phyloP scores from a whole-genome alignment of 2,113 vertebrate genomes.

The Ibidorhyncha struthersii region DNA sequence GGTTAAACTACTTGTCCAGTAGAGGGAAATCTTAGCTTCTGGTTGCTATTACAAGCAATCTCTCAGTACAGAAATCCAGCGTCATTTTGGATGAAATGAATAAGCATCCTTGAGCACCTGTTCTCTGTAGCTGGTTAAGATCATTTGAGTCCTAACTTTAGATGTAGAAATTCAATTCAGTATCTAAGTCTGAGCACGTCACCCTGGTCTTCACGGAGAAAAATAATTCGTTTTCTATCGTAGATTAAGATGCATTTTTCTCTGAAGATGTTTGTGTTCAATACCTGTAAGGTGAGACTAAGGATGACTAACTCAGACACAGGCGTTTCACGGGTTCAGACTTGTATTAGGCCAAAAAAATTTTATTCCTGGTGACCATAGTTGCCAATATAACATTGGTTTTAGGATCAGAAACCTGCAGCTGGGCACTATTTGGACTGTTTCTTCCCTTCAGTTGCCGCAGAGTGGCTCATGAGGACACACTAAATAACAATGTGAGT shows the following conservation, averaged over 20 bases:
- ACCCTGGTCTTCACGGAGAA: neutral
- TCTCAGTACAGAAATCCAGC: neutral
- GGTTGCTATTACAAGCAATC: neutral
- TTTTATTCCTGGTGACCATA: neutral
- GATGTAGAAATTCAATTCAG: neutral
- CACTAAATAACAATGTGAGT: neutral
- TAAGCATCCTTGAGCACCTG: neutral
- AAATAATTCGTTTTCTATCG: neutral
- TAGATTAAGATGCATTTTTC: neutral
- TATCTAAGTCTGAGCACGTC: rapidly evolving
- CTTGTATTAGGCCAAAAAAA: neutral
- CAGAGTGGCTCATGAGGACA: neutral
- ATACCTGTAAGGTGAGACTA: neutral
- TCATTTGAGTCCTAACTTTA: neutral
- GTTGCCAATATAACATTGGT: neutral
- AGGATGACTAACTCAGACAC: neutral
- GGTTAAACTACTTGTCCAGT: neutral
- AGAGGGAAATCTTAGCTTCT: constrained; percentile 16
- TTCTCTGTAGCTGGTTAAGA: neutral
- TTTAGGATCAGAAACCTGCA: neutral
- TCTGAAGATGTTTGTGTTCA: neutral
- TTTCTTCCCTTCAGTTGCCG: neutral
- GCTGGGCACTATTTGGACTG: neutral
- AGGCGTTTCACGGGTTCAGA: neutral
- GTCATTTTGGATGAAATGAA: neutral